Evolutionary conservation across 1,140 invertebrate genomes (phyloP).

Genomic region (Dendroctonus valens): DNA sequence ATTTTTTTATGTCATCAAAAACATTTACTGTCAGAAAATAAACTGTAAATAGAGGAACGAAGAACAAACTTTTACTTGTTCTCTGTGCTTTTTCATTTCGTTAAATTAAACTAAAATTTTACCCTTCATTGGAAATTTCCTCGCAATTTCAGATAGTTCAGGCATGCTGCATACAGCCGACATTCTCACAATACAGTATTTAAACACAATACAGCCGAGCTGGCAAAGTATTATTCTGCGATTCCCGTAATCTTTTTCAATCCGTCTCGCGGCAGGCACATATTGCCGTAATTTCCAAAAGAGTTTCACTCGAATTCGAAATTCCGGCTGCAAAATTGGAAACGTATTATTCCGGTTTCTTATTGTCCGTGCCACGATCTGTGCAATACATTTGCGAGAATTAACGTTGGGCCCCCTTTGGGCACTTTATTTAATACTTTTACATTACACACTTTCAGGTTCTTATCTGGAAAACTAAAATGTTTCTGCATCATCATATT

Average conservation of each 20-base stretch:
- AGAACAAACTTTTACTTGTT: no score
- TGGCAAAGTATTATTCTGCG: constrained; percentile 13
- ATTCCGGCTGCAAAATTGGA: constrained; percentile 27
- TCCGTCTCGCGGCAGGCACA: constrained; percentile 22
- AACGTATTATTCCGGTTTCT: not conserved
- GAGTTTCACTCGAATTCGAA: constrained; percentile 12
- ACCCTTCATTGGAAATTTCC: no score
- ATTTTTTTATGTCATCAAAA: no score
- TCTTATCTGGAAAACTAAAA: no score
- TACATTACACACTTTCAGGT: no score
- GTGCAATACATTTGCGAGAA: not conserved
- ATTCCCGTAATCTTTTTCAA: constrained; percentile 19
- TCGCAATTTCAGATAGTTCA: not conserved
- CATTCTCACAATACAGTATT: constrained; percentile 13
- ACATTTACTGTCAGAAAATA: no score
- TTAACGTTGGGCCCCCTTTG: no score
- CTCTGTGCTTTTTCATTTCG: no score
- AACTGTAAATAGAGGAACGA: no score
- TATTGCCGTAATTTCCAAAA: constrained; percentile 28
- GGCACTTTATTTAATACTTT: no score
- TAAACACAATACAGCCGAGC: constrained; percentile 16
- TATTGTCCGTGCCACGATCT: not conserved
- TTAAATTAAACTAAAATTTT: no score
- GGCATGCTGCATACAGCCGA: not conserved
- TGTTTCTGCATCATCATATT: no score